phyloP scores from a whole-genome alignment of 2,113 vertebrate genomes.

The Halcyon malimbica region DNA sequence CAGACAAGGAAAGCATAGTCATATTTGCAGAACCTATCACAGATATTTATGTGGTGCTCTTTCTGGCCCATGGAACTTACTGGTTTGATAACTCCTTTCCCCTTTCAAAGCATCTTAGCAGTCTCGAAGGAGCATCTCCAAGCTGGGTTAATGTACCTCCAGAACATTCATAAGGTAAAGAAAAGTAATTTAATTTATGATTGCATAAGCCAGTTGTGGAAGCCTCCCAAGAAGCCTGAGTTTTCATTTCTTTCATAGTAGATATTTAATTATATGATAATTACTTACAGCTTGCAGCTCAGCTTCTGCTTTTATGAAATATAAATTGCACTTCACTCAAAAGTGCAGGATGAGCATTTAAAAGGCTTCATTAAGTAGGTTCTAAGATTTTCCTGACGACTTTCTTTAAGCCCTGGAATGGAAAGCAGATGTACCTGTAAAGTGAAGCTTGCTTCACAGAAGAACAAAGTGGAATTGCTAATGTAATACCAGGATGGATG shows the following conservation, averaged over 20 bases:
- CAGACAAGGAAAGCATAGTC: neutral
- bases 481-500: conserved; percentile 34
- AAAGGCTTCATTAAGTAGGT: conserved; percentile 75
- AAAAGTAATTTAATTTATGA: conserved; percentile 74
- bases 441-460: conserved; percentile 48
- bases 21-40: neutral
- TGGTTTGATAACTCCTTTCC: neutral
- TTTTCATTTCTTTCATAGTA: conserved; percentile 74
- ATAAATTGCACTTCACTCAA: conserved; percentile 80
- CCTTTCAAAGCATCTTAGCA: neutral
- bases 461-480: conserved; percentile 57
- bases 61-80: neutral
- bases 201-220: conserved; percentile 69
- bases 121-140: conserved; percentile 37
- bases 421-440: conserved; percentile 71
- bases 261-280: conserved; percentile 83
- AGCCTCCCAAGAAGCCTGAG: conserved; percentile 65
- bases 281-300: conserved; percentile 79
- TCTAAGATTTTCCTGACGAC: conserved; percentile 71
- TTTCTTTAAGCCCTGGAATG: conserved; percentile 48
- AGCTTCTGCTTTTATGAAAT: conserved; percentile 79
- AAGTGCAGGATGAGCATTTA: conserved; percentile 77
- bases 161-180: conserved; percentile 63
- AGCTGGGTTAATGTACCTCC: conserved; percentile 38
- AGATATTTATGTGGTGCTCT: neutral